Conservation (phyloP, 2,888 invertebrate species). For the Microctonus brassicae region DNA sequence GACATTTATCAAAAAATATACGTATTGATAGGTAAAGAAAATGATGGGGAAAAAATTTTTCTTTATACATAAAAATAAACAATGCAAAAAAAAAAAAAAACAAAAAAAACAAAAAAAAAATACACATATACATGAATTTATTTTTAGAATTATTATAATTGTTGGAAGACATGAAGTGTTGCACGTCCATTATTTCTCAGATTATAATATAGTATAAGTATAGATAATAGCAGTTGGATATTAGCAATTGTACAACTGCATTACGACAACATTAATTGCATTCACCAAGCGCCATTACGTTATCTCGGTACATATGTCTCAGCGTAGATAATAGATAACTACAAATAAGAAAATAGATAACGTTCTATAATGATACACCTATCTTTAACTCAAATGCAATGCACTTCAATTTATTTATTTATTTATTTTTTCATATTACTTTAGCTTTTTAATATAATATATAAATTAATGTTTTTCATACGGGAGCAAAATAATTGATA, state of each 20-base stretch:
- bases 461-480: no score
- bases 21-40: no score
- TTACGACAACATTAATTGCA: neutral
- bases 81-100: no score
- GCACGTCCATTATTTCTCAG: neutral
- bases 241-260: slow-evolving; percentile 1
- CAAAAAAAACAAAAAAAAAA: no score
- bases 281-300: neutral
- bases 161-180: neutral
- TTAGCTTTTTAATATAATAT: no score
- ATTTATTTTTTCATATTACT: no score
- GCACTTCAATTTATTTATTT: no score
- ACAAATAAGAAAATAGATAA: neutral
- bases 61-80: no score
- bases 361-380: neutral
- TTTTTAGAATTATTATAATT: neutral
- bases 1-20: no score
- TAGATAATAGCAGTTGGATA: neutral
- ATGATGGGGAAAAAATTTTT: no score
- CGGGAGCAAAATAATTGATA: no score
- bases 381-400: neutral
- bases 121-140: no score
- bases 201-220: neutral
- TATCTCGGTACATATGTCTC: neutral
- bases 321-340: neutral